A percentile compares a stretch with the other conserved stretches of the same genome.
These are phyloP conservation scores for Sinocyclocheilus maitianheensis DNA, from an alignment of 2,113 vertebrate genomes.

Conservation along the genomic window DNA sequence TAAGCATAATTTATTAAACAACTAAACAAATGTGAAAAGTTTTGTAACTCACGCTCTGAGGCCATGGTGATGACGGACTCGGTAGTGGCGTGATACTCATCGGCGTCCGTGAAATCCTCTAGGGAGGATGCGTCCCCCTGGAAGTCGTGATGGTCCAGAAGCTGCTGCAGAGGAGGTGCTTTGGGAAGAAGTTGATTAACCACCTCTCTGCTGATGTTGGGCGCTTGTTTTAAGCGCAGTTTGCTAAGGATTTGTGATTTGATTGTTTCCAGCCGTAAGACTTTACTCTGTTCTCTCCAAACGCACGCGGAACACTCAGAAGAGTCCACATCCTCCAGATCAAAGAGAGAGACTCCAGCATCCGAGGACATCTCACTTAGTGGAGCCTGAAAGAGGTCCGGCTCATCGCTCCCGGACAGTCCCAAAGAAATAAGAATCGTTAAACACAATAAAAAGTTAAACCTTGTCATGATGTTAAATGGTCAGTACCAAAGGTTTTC, in stretches of 20 bases:
- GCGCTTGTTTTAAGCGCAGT: constrained; percentile 93
- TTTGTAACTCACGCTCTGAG: constrained; percentile 86
- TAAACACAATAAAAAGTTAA: constrained; percentile 83
- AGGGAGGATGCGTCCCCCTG: constrained; percentile 92
- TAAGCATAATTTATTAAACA: not conserved
- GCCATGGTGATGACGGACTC: constrained; percentile 98
- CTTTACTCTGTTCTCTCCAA: constrained; percentile 94
- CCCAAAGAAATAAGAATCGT: constrained; percentile 83
- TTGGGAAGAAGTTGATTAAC: constrained; percentile 95
- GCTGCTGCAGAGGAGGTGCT: constrained; percentile 94
- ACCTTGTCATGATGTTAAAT: constrained; percentile 79
- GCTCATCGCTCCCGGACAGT: constrained; percentile 82
- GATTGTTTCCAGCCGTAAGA: constrained; percentile 92
- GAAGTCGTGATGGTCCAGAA: constrained; percentile 95
- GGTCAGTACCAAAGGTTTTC: constrained; percentile 63
- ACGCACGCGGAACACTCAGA: constrained; percentile 89
- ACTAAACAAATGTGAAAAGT: not conserved
- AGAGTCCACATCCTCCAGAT: constrained; percentile 78
- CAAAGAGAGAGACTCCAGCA: constrained; percentile 75
- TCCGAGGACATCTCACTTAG: constrained; percentile 78
- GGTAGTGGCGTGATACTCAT: constrained; percentile 97
- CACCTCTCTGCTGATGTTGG: constrained; percentile 96
- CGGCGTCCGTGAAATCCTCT: constrained; percentile 92
- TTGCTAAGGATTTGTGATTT: constrained; percentile 97
- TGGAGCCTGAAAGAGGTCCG: constrained; percentile 73